Base-by-base conservation (phyloP, 2,888 invertebrate genomes). In the Pherbina coryleti region DNA sequence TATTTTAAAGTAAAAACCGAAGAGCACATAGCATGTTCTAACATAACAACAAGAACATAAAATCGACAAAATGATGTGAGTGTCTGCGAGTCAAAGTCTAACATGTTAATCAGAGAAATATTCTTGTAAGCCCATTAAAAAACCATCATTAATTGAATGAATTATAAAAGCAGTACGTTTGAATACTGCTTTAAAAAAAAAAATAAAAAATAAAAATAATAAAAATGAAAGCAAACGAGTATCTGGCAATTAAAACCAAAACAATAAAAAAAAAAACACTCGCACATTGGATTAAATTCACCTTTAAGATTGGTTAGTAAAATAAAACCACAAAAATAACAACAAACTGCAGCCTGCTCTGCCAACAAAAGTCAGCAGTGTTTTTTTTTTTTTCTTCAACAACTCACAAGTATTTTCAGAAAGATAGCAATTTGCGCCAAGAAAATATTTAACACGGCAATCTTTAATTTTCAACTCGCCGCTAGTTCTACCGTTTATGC, bases 241-340 rank as follows among this genome's bases (percentile, higher is more conserved):
- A 31, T 22, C 2, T 25, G 2, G 8, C 49, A 66, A 34, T 3
- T 1, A 49, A 60, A 60, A 31, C 34, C 2, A 0, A n/a, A 28
- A 14, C 44, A 37, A 37, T 0, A 25, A 28, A n/a, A 37, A 34
- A 66, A 14, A 55, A 37, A 22, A 53, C 17, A 74, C 51, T 62
- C 53, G 66, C 34, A 19, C 60, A 9, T 44, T 57, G 25, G 8
- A 53, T 67, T 34, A 37, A 75, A 75, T 74, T 75, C 67, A 66
- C 67, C 75, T 75, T 67, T 22, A 75, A 67, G 37, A 66, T 34
- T 67, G 49, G 14, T 14, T 19, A n/a, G 44, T 55, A 67, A 66
- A 69, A 25, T 17, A 28, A 31, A 67, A 75, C 34, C 19, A 53
- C 64, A 19, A 37, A 28, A 49, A 37, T 19, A 34, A 71, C 25